These are phyloP conservation scores for Chaetophractus vellerosus DNA, from an alignment of 2,797 vertebrate species.

Conservation along the genomic window DNA sequence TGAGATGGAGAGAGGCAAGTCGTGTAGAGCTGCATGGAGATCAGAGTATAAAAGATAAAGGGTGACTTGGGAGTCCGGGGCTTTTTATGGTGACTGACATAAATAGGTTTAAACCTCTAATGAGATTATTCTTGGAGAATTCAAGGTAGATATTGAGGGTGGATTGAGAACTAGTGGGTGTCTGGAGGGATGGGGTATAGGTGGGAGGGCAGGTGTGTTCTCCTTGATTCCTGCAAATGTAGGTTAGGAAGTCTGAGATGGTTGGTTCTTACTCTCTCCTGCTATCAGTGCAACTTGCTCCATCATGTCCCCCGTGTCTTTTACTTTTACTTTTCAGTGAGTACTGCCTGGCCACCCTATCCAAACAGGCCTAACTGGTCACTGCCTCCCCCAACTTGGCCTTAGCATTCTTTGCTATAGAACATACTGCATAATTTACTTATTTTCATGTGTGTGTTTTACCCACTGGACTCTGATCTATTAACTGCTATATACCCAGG, in stretches of 20 bases:
- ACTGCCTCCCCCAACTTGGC: background rate
- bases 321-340: slow-evolving; percentile 15
- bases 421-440: background rate
- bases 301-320: background rate
- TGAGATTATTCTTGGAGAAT: background rate
- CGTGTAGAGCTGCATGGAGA: background rate
- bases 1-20: background rate
- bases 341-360: background rate
- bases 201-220: background rate
- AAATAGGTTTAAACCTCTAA: background rate
- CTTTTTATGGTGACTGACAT: background rate
- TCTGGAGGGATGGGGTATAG: background rate
- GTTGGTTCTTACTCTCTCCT: background rate
- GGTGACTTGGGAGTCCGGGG: background rate
- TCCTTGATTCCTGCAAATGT: background rate
- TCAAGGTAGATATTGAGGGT: background rate
- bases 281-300: background rate
- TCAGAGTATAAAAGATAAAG: background rate
- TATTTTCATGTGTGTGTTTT: background rate
- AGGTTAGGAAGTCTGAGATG: background rate
- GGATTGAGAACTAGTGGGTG: background rate
- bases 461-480: background rate
- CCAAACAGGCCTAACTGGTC: background rate
- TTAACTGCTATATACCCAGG: background rate
- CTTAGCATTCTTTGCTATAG: background rate